phyloP scores from a whole-genome alignment of 92 coral and sea anemone species.

The Metridium senile region DNA sequence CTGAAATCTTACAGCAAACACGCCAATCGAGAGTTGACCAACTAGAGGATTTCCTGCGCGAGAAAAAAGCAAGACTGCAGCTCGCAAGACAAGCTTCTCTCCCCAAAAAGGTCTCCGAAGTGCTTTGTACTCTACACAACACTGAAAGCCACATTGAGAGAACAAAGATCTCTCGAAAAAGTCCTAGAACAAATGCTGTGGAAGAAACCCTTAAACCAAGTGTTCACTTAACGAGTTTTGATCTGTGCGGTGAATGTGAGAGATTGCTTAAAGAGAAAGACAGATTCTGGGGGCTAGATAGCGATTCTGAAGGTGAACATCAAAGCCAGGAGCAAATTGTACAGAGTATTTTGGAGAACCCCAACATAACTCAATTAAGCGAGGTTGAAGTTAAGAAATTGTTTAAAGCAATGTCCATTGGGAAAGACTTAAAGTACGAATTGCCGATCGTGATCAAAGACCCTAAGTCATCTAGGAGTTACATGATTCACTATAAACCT shows the following conservation, averaged over 20 bases:
- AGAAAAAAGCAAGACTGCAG: constrained; percentile 15
- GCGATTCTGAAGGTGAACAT: constrained; percentile 55
- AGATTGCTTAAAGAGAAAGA: constrained; percentile 39
- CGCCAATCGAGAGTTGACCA: constrained; percentile 4
- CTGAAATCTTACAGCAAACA: not conserved
- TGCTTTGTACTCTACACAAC: constrained; percentile 23
- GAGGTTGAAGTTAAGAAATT: constrained; percentile 19
- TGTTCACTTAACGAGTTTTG: not conserved
- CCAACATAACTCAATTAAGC: constrained; percentile 2
- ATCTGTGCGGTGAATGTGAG: constrained; percentile 39
- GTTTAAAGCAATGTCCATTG: constrained; percentile 10
- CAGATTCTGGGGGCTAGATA: constrained; percentile 64
- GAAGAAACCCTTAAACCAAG: not conserved
- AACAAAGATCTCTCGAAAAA: constrained; percentile 1
- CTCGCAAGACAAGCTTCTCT: constrained; percentile 1
- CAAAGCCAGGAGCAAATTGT: constrained; percentile 9
- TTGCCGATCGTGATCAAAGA: constrained; percentile 3
- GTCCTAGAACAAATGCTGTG: not conserved
- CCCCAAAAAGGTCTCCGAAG: constrained; percentile 2
- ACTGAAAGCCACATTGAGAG: constrained; percentile 29
- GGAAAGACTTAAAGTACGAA: not conserved
- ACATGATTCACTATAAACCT: constrained; percentile 15
- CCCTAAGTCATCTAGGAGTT: constrained; percentile 8
- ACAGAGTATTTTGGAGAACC: not conserved
- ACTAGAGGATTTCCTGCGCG: constrained; percentile 36